Evolutionary conservation across 2,797 vertebrate species (phyloP).

Genomic region (Fringilla coelebs): DNA sequence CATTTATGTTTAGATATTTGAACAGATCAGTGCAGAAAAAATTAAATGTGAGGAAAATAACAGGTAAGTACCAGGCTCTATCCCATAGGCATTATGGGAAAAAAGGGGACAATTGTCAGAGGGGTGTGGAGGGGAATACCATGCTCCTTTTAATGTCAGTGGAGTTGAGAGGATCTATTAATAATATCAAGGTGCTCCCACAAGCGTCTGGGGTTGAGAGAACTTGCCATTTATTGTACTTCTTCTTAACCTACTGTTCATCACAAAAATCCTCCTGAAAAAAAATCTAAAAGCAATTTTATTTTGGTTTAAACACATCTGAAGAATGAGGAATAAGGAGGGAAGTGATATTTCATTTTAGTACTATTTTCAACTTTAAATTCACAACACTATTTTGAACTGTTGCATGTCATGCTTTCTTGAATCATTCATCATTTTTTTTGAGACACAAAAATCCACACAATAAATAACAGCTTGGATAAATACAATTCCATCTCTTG

Average conservation of each 20-base stretch:
- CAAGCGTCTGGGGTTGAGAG: background rate
- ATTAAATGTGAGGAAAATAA: background rate
- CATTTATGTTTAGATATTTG: background rate
- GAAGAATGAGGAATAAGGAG: background rate
- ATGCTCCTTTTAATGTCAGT: background rate
- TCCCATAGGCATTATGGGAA: background rate
- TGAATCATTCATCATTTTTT: background rate
- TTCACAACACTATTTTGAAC: background rate
- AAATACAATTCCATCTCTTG: background rate
- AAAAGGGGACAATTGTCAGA: background rate
- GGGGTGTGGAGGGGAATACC: rapidly evolving
- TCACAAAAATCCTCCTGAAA: background rate
- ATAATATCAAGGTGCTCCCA: background rate
- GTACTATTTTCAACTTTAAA: background rate
- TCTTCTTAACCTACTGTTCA: background rate
- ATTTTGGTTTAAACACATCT: background rate
- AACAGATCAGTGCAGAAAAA: background rate
- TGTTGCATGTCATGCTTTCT: background rate
- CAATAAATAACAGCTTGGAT: background rate
- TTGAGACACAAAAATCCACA: background rate
- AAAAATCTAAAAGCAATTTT: background rate
- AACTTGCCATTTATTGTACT: background rate
- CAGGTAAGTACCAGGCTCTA: background rate
- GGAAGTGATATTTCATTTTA: background rate
- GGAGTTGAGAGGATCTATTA: background rate